Percentiles rank a stretch among this genome's conserved stretches.
Evolutionary conservation across 2,113 vertebrate genomes (phyloP).

Genomic region (Austrofundulus limnaeus): DNA sequence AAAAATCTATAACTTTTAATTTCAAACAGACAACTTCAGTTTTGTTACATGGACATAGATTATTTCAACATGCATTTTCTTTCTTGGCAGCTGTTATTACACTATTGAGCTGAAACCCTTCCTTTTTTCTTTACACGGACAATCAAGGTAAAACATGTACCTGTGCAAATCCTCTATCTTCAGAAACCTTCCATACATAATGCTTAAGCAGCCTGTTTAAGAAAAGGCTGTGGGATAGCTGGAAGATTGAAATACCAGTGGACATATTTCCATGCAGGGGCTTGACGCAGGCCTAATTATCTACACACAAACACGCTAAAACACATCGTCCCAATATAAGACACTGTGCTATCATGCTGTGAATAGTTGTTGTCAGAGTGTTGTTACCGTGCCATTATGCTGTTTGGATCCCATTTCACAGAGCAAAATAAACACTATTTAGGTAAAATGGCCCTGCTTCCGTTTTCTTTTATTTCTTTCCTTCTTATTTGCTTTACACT

Average conservation of each 20-base stretch:
- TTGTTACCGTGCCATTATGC: constrained; percentile 43
- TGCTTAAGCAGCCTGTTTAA: constrained; percentile 13
- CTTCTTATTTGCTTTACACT: constrained; percentile 13
- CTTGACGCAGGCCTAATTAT: background rate
- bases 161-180: background rate
- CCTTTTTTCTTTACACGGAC: background rate
- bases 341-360: constrained; percentile 43
- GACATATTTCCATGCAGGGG: background rate
- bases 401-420: constrained; percentile 41
- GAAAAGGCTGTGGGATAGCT: background rate
- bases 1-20: constrained; percentile 16
- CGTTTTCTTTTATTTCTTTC: constrained; percentile 23
- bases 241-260: constrained; percentile 6
- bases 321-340: constrained; percentile 9
- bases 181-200: constrained; percentile 5
- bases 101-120: background rate
- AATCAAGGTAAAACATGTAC: background rate
- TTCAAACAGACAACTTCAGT: constrained; percentile 5
- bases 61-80: background rate
- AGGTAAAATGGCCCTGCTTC: constrained; percentile 41
- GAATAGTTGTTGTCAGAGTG: constrained; percentile 43
- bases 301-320: constrained; percentile 2
- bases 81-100: background rate
- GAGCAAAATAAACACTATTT: constrained; percentile 46
- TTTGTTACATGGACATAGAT: background rate